Evolutionary conservation across 2,113 vertebrate genomes (phyloP).

Genomic region (Prionailurus bengalensis): DNA sequence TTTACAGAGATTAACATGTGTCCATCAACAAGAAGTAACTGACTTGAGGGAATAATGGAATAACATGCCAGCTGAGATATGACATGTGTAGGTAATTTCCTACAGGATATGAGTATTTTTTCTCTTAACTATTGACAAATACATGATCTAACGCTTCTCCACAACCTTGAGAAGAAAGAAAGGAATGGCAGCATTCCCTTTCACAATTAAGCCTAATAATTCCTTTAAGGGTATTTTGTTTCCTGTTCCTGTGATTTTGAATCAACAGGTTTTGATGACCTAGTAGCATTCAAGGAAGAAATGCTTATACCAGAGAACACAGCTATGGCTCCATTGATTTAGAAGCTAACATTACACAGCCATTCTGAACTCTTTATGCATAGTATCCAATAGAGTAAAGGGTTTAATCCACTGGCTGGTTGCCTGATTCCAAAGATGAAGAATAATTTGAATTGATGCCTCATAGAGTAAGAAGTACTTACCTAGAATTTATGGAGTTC

Average conservation of each 20-base stretch:
- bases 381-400: background rate
- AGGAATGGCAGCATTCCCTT: background rate
- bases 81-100: background rate
- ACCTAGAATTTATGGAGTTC: background rate
- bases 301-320: background rate
- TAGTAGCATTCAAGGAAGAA: background rate
- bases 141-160: background rate
- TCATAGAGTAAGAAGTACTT: background rate
- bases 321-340: background rate
- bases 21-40: background rate
- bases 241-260: background rate
- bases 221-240: background rate
- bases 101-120: background rate
- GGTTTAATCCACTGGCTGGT: background rate
- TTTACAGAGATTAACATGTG: background rate
- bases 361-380: background rate
- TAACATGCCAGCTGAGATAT: background rate
- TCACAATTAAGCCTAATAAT: background rate
- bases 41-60: background rate
- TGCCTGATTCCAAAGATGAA: background rate
- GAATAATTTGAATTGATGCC: background rate
- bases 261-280: background rate
- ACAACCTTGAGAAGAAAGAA: background rate
- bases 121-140: background rate
- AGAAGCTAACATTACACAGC: background rate